A percentile compares a stretch with the other conserved stretches of the same genome.
Evolutionary conservation across 2,888 invertebrate genomes (phyloP).

Genomic region (Malthinus seriepunctatus): DNA sequence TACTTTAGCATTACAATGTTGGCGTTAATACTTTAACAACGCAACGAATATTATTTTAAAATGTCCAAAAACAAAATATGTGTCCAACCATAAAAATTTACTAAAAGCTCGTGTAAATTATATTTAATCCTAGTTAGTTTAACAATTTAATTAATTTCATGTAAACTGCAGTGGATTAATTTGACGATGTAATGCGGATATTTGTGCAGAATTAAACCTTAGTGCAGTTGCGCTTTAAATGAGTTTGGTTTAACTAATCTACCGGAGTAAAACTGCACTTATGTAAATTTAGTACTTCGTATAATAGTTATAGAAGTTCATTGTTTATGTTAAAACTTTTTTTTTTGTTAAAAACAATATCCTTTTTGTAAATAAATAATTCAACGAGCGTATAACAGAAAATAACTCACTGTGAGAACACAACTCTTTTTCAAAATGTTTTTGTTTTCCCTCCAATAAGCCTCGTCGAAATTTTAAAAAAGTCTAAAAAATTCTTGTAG

Average conservation of each 20-base stretch:
- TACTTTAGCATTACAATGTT: conserved; percentile 17
- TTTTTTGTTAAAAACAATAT: too few relatives aligned
- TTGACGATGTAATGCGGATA: conserved; percentile 17
- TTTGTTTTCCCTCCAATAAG: too few relatives aligned
- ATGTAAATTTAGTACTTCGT: not conserved
- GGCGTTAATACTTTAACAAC: not conserved
- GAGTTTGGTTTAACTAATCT: conserved; percentile 5
- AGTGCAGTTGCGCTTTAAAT: conserved; percentile 19
- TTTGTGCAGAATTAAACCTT: conserved; percentile 17
- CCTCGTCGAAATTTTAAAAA: too few relatives aligned
- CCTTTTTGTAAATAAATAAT: too few relatives aligned
- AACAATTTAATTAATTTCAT: conserved; percentile 22
- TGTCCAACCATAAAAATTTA: not conserved
- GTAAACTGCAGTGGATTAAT: conserved; percentile 21
- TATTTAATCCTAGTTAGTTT: conserved; percentile 20
- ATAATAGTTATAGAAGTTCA: not conserved
- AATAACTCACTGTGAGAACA: too few relatives aligned
- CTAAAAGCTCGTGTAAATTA: conserved; percentile 9
- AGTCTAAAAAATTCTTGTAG: too few relatives aligned
- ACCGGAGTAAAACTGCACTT: not conserved
- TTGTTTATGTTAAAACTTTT: not conserved
- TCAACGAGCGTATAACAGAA: too few relatives aligned
- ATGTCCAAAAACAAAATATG: not conserved
- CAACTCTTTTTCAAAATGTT: too few relatives aligned
- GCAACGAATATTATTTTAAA: not conserved